Evolutionary conservation across 2,797 vertebrate species (phyloP).

Genomic region (Simalia tracyae): DNA sequence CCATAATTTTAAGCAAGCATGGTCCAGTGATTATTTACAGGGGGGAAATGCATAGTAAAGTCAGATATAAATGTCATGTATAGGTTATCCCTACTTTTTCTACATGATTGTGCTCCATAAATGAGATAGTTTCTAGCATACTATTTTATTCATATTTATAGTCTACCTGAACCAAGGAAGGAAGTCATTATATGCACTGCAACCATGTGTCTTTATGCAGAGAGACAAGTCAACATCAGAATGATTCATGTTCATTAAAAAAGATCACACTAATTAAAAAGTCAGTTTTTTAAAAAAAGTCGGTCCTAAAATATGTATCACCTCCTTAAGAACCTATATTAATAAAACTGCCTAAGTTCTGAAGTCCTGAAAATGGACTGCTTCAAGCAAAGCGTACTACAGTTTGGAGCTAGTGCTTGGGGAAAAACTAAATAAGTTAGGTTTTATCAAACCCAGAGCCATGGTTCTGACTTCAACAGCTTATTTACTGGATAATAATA

Average conservation of each 20-base stretch:
- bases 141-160: background rate
- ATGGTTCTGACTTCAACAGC: background rate
- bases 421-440: background rate
- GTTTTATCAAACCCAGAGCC: background rate
- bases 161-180: background rate
- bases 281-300: background rate
- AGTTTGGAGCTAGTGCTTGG: background rate
- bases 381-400: background rate
- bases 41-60: background rate
- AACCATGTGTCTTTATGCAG: background rate
- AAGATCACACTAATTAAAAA: background rate
- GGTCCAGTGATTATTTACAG: background rate
- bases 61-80: background rate
- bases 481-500: background rate
- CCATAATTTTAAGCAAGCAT: background rate
- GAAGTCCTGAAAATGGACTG: background rate
- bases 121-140: background rate
- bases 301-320: background rate
- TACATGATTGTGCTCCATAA: background rate
- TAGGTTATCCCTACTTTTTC: background rate
- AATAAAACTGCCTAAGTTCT: background rate
- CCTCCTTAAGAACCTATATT: background rate
- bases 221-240: background rate
- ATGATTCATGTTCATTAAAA: background rate
- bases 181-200: background rate